Evolutionary conservation across 2,113 vertebrate genomes (phyloP), one percentile per base, ranked within the genome.

Genomic region (Hirundichthys speculiger): DNA sequence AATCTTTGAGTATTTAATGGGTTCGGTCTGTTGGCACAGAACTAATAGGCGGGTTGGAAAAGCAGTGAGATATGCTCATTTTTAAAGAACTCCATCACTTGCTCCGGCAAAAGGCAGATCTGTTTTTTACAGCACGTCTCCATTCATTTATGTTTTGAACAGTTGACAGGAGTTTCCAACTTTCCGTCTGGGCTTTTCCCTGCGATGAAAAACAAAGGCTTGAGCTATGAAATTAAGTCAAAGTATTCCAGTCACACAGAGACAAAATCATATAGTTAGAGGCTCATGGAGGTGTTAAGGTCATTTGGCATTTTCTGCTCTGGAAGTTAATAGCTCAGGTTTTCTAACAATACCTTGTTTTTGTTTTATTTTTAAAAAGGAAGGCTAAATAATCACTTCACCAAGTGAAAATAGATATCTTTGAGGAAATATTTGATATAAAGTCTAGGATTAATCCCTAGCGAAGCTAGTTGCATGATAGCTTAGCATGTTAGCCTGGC

Each of bases 1-100:
- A 76, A 86, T 78, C 67, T 68, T 49, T 4, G 14, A 42, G 70
- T 54, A 42, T 84, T 85, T 88, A 77, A 82, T 85, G 73, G 56
- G 38, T 66, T 84, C 10, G 27, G 80, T 72, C 75, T 89, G 80
- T 84, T 83, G 60, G 82, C 80, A 67, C 57, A 64, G 56, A 64
- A 34, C 65, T 73, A 75, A 84, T 39, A 49, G 62, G 13, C 25
- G 20, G 9, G 21, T 53, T 70, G 60, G 72, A 73, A 79, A 76
- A 69, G 14, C 14, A 16, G 47, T 13, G 41, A 75, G 22, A 34
- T 34, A 34, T 34, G 30, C 30, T 34, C 30, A 34, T 34, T 34
- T 34, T 34, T 34, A 34, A 34, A 34, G 27, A 49, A 30, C 64
- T 85, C 67, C 78, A 64, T 88, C 77, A 77, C 55, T 25, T 70